Percentiles rank a stretch among this genome's conserved stretches.
Evolutionary conservation across 1,140 invertebrate species (phyloP).

Genomic region (Phthorimaea operculella): DNA sequence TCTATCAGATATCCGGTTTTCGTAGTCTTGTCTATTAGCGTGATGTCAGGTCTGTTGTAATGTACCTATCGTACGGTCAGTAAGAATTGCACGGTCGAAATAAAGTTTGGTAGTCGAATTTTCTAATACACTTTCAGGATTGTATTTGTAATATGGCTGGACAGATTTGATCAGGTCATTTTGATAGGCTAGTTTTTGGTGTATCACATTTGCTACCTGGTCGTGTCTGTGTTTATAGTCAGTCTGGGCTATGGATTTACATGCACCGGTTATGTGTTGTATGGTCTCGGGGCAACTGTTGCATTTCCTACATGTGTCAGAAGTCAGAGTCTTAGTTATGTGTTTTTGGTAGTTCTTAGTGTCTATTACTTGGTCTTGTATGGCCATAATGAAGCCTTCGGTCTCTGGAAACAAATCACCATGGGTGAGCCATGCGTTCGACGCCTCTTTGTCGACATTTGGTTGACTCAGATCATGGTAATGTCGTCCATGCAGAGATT

Average conservation of each 20-base stretch:
- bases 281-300: background rate
- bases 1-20: conserved; percentile 7
- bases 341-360: conserved; percentile 6
- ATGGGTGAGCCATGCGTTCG: background rate
- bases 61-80: conserved; percentile 1
- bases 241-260: conserved; percentile 4
- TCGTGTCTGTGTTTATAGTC: conserved; percentile 6
- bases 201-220: conserved; percentile 5
- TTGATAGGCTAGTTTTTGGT: conserved; percentile 7
- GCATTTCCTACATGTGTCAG: conserved; percentile 6
- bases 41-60: conserved; percentile 4
- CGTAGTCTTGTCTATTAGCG: background rate
- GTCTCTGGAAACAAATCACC: background rate
- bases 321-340: background rate
- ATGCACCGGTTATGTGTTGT: background rate
- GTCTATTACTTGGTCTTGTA: conserved; percentile 2
- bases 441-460: conserved; percentile 1
- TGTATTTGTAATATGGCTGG: conserved; percentile 2
- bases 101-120: conserved; percentile 4
- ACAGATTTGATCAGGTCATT: background rate
- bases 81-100: conserved; percentile 7
- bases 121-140: conserved; percentile 4
- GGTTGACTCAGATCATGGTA: background rate
- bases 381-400: background rate
- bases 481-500: no score